Percentiles rank a stretch among this genome's conserved stretches.
Evolutionary conservation across 2,888 invertebrate genomes (phyloP).

Genomic region (Acleris cristana): DNA sequence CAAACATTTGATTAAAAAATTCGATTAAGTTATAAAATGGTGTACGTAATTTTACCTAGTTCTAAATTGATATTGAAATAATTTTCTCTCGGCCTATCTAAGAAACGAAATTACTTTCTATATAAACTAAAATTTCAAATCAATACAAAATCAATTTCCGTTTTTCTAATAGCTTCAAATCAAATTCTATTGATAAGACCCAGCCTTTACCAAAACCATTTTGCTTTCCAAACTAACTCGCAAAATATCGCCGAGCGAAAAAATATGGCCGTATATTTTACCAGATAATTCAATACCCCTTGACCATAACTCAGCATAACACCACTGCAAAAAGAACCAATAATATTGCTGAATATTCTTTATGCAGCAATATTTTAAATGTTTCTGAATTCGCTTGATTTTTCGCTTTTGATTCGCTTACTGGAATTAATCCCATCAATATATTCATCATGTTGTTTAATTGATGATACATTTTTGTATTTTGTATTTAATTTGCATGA

Average conservation of each 20-base stretch:
- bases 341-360: slow-evolving; percentile 38
- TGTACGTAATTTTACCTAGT: no score
- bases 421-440: not conserved
- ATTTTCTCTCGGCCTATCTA: no score
- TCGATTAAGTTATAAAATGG: no score
- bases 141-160: not conserved
- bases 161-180: not conserved
- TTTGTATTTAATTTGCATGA: no score
- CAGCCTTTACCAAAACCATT: slow-evolving; percentile 18
- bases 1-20: no score
- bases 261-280: slow-evolving; percentile 36
- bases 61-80: no score
- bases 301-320: slow-evolving; percentile 42
- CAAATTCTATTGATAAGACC: slow-evolving; percentile 1
- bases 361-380: slow-evolving; percentile 38
- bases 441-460: no score
- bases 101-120: no score
- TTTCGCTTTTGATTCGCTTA: not conserved
- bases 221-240: slow-evolving; percentile 19
- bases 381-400: slow-evolving; percentile 6
- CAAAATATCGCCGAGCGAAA: slow-evolving; percentile 28
- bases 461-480: no score
- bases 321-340: slow-evolving; percentile 38
- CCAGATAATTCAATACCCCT: slow-evolving; percentile 41
- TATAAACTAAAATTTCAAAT: not conserved